Conservation (phyloP, 2,888 invertebrate genomes). For the Eulithis prunata region DNA sequence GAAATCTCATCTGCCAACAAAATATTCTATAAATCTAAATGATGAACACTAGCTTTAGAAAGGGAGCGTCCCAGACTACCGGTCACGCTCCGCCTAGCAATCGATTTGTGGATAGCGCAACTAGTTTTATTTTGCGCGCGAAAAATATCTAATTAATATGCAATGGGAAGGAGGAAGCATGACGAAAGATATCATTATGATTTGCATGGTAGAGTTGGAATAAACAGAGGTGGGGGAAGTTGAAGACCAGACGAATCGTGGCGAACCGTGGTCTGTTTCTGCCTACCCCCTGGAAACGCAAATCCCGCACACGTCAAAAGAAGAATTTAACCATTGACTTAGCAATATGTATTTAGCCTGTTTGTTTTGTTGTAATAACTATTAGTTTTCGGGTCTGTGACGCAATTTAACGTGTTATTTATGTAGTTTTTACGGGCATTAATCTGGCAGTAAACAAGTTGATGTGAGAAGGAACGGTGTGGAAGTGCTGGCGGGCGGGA, state of each 20-base stretch:
- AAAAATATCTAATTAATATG: background rate
- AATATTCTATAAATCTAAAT: too few species aligned
- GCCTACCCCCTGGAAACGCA: too few species aligned
- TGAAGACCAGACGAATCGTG: too few species aligned
- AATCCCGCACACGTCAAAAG: too few species aligned
- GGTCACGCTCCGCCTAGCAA: constrained; percentile 6
- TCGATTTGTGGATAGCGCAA: constrained; percentile 8
- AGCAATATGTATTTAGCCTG: too few species aligned
- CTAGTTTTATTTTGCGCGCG: constrained; percentile 10
- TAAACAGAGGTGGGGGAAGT: too few species aligned
- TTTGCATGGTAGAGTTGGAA: too few species aligned
- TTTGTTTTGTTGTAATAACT: too few species aligned
- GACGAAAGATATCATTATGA: too few species aligned
- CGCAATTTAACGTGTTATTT: constrained; percentile 19
- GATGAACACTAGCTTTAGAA: constrained; percentile 2
- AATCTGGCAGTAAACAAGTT: constrained; percentile 18
- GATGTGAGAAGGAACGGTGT: constrained; percentile 39
- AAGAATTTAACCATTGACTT: too few species aligned
- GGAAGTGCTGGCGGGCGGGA: constrained; percentile 38
- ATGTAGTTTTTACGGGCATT: constrained; percentile 23
- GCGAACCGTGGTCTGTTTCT: too few species aligned
- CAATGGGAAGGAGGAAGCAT: background rate
- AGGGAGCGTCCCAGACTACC: constrained; percentile 17
- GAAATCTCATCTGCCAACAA: too few species aligned
- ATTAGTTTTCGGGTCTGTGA: background rate